Evolutionary conservation across 2,797 vertebrate genomes (phyloP).

Genomic region (Lepidocolaptes lacrymiger): DNA sequence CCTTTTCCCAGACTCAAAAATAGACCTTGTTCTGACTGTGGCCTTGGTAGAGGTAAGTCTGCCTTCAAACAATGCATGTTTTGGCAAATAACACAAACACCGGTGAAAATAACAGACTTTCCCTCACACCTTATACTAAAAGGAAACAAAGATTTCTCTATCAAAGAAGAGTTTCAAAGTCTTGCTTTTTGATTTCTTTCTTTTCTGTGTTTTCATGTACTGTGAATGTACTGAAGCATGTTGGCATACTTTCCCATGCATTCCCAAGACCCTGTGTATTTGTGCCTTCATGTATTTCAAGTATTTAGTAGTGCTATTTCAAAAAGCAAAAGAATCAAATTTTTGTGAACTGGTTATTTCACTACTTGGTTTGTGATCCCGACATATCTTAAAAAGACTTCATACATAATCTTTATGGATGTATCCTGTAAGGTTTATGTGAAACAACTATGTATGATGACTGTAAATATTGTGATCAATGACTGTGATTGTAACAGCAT

Average conservation of each 20-base stretch:
- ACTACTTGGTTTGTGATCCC: background rate
- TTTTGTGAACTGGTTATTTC: background rate
- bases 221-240: background rate
- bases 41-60: slow-evolving; percentile 89
- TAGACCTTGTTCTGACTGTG: slow-evolving; percentile 88
- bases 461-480: background rate
- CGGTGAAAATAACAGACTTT: background rate
- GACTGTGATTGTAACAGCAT: background rate
- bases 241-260: background rate
- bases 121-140: background rate
- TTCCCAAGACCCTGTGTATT: background rate
- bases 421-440: background rate
- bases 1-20: slow-evolving; percentile 86
- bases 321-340: background rate
- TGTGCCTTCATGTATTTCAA: background rate
- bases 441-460: background rate
- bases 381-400: background rate
- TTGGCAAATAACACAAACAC: background rate
- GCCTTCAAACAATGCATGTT: background rate
- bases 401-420: background rate
- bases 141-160: background rate
- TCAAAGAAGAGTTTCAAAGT: background rate
- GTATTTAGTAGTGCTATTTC: background rate
- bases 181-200: background rate
- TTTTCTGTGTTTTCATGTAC: background rate